Evolutionary conservation across 2,113 vertebrate species (phyloP), one percentile per base, ranked within the genome.

Genomic region (Rattus rattus): DNA sequence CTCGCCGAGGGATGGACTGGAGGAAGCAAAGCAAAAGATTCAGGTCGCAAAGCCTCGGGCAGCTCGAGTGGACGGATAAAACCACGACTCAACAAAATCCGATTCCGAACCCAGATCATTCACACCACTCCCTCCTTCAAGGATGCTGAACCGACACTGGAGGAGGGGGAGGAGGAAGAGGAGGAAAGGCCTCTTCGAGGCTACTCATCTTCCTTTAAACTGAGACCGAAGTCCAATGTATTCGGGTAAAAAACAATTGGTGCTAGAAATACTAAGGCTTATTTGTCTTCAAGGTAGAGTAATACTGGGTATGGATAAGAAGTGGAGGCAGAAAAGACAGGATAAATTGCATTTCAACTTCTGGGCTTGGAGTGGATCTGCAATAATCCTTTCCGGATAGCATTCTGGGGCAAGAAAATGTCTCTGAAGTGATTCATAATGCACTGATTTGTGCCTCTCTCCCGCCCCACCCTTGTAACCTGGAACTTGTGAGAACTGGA

Each of bases 21-120:
- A 7, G 99, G 98, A 8, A 91, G 98, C 83, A 98, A 96, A 96
- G 92, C 81, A 0, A 99, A 99, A 93, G 99, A 99, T 22, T 97
- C 99, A 49, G 98, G 98, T 96, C 99, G 99, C 95, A 99, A 99
- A 97, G 98, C 98, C 0, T 99, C 99, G 0, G 95, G 97, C 77
- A 92, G 76, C 80, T 95, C 98, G 52, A 98, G 99, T 0, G 99
- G 99, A 39, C 98, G 99, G 36, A 98, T 99, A 76, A 99, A 99
- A 69, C 99, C 99, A 28, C 98, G 99, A 92, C 98, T 99, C 80
- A 99, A 99, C 96, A 99, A 99, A 90, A 99, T 99, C 84, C 99
- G 99, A 65, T 99, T 99, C 97, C 98, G 99, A 95, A 99, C 99
- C 56, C 99, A 99, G 97, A 99, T 99, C 96, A 99, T 99, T 97